Percentiles rank a stretch among this genome's conserved stretches.
phyloP scores from a whole-genome alignment of 2,113 vertebrate species.

The Tichodroma muraria region DNA sequence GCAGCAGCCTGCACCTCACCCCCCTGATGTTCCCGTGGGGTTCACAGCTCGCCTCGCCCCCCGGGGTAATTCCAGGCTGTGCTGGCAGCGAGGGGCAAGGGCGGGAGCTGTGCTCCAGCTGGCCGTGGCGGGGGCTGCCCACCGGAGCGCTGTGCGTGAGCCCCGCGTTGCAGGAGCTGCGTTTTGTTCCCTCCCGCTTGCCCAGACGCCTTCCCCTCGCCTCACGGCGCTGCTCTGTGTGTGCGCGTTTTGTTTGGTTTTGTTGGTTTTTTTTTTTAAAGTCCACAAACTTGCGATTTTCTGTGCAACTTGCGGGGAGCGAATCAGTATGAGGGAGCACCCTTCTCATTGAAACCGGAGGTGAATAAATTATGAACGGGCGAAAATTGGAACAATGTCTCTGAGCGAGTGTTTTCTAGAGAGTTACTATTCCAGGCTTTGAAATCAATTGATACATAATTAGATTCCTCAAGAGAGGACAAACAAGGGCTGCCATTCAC shows the following conservation, averaged over 20 bases:
- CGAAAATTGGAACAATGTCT: constrained; percentile 58
- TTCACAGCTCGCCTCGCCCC: no score
- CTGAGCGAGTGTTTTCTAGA: constrained; percentile 57
- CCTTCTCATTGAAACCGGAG: constrained; percentile 24
- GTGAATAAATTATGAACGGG: constrained; percentile 60
- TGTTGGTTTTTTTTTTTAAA: not conserved
- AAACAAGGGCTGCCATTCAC: constrained; percentile 69
- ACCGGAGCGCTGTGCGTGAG: rapidly evolving
- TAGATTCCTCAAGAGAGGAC: constrained; percentile 70
- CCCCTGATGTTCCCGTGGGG: not conserved
- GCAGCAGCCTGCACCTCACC: not conserved
- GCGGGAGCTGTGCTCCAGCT: not conserved
- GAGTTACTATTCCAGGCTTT: constrained; percentile 66
- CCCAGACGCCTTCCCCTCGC: not conserved
- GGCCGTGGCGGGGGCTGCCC: not conserved
- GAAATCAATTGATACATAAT: constrained; percentile 73
- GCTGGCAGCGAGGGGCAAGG: not conserved
- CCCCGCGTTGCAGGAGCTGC: rapidly evolving
- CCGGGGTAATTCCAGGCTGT: not conserved
- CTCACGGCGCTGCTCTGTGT: not conserved
- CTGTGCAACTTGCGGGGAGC: not conserved
- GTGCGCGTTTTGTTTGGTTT: not conserved
- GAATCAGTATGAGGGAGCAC: not conserved
- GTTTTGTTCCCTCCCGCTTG: not conserved
- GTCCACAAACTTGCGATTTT: not conserved